Evolutionary conservation across 35 echinoderm and acorn worm genomes (phyloP).

Genomic region (Hemicentrotus pulcherrimus): DNA sequence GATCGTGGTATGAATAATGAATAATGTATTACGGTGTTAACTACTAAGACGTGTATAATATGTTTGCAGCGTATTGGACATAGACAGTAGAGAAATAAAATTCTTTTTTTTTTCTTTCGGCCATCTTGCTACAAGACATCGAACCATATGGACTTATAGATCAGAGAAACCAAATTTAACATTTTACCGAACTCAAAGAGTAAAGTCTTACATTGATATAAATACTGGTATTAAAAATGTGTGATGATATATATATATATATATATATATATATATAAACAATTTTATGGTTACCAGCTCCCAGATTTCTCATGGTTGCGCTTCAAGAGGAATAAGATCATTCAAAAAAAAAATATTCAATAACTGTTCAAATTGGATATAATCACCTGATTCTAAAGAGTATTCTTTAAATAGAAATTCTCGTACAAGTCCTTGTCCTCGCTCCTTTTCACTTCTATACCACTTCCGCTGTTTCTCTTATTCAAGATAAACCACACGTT

Average conservation of each 20-base stretch:
- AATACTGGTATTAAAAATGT: too few relatives aligned
- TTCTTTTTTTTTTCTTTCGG: neutral
- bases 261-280: too few relatives aligned
- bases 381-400: neutral
- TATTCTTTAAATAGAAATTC: neutral
- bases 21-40: neutral
- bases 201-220: too few relatives aligned
- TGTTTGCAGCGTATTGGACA: neutral
- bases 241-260: too few relatives aligned
- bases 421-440: neutral
- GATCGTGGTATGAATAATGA: neutral
- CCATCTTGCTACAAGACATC: neutral
- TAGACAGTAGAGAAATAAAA: neutral
- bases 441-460: neutral
- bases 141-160: neutral
- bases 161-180: neutral
- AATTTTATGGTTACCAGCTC: too few relatives aligned
- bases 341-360: neutral
- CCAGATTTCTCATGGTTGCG: neutral
- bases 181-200: too few relatives aligned
- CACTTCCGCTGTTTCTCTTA: neutral
- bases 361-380: neutral
- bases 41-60: neutral
- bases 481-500: neutral
- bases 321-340: neutral